phyloP scores from a whole-genome alignment of 2,888 invertebrate genomes.

The Uloborus plumipes region DNA sequence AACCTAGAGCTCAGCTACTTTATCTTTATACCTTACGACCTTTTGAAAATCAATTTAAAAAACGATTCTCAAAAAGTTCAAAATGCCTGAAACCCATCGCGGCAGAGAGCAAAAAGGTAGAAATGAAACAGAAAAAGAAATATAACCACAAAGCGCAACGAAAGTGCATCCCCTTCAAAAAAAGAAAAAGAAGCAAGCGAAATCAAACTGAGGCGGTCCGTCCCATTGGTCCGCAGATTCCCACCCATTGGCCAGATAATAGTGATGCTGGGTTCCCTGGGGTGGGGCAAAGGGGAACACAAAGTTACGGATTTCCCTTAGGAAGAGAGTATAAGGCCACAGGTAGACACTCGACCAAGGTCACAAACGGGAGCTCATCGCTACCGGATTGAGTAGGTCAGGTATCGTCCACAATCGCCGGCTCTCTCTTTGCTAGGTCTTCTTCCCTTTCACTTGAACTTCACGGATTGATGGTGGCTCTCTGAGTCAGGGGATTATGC shows the following conservation, averaged over 20 bases:
- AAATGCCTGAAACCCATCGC: slow-evolving; percentile 1
- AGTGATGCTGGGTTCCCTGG: slow-evolving; percentile 18
- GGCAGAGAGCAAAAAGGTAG: background rate
- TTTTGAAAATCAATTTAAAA: too few relatives aligned
- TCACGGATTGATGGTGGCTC: too few relatives aligned
- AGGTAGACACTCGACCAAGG: slow-evolving; percentile 49
- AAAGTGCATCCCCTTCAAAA: slow-evolving; percentile 1
- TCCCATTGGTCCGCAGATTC: slow-evolving; percentile 47
- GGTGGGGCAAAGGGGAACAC: slow-evolving; percentile 10
- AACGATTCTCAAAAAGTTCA: too few relatives aligned
- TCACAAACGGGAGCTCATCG: slow-evolving; percentile 33
- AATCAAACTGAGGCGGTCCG: slow-evolving; percentile 23
- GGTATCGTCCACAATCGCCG: slow-evolving; percentile 17
- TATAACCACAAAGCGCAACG: slow-evolving; percentile 6
- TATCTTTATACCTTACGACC: too few relatives aligned
- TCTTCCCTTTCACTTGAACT: slow-evolving; percentile 1
- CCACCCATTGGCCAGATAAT: slow-evolving; percentile 56
- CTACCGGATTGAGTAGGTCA: slow-evolving; percentile 36
- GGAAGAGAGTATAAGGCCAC: slow-evolving; percentile 38
- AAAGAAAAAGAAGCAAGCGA: slow-evolving; percentile 16
- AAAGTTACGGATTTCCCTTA: slow-evolving; percentile 60
- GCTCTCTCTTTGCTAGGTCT: background rate
- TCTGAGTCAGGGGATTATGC: too few relatives aligned
- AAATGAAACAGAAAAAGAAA: slow-evolving; percentile 1
- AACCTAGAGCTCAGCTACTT: too few relatives aligned